phyloP scores from a whole-genome alignment of 2,113 vertebrate species.

The Typhlomys cinereus region DNA sequence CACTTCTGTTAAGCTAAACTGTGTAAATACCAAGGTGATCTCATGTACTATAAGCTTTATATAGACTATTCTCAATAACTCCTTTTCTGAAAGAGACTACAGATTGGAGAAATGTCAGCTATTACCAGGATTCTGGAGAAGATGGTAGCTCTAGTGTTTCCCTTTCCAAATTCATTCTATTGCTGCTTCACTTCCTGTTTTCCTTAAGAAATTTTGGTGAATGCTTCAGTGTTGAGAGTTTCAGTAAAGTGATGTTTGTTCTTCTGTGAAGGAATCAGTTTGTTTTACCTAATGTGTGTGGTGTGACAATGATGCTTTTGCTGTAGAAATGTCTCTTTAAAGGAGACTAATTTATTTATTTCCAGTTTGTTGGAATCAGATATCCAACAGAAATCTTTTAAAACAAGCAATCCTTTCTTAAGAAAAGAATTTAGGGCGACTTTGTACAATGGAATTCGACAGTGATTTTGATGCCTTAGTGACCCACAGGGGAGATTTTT shows the following conservation, averaged over 20 bases:
- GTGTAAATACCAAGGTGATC: not conserved
- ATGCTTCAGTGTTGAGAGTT: not conserved
- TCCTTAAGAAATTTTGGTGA: constrained; percentile 54
- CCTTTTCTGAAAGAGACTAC: constrained; percentile 17
- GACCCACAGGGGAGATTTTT: constrained; percentile 5
- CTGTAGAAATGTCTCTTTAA: constrained; percentile 37
- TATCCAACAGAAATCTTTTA: not conserved
- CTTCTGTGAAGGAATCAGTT: constrained; percentile 57
- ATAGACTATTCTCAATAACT: not conserved
- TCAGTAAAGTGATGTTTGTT: constrained; percentile 22
- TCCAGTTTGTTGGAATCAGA: constrained; percentile 23
- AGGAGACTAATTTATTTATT: constrained; percentile 23
- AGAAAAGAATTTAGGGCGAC: not conserved
- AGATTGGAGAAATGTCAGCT: constrained; percentile 51
- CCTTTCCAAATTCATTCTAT: not conserved
- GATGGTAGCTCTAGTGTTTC: not conserved
- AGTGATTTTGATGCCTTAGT: constrained; percentile 31
- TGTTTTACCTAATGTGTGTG: constrained; percentile 61
- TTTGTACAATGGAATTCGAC: constrained; percentile 45
- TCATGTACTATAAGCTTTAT: not conserved
- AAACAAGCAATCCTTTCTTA: constrained; percentile 52
- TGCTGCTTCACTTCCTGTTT: constrained; percentile 42
- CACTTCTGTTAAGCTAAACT: not conserved
- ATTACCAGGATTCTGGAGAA: not conserved
- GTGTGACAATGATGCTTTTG: not conserved